Evolutionary conservation across 2,113 vertebrate species (phyloP).

Genomic region (Alexandromys fortis): DNA sequence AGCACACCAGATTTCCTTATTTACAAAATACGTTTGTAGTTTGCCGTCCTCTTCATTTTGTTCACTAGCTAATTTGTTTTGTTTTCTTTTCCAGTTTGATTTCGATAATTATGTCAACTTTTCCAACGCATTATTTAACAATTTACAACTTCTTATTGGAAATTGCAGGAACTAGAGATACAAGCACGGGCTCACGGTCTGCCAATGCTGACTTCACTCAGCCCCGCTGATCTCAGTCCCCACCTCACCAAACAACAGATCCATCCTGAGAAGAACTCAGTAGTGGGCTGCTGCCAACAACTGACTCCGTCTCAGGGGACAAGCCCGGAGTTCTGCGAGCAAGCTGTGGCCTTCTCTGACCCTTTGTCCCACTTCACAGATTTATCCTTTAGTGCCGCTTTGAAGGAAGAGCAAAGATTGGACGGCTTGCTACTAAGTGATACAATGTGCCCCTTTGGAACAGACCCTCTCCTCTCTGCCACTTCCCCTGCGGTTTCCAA

Average conservation of each 20-base stretch:
- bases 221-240: conserved; percentile 87
- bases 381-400: conserved; percentile 94
- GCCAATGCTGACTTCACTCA: conserved; percentile 89
- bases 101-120: neutral
- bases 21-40: neutral
- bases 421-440: conserved; percentile 93
- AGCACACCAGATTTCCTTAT: neutral
- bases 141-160: conserved; percentile 60
- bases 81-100: conserved; percentile 46
- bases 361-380: conserved; percentile 98
- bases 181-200: conserved; percentile 95
- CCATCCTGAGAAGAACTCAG: conserved; percentile 90
- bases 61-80: conserved; percentile 10
- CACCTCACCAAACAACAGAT: conserved; percentile 90
- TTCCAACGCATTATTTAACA: conserved; percentile 44
- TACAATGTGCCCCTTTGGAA: conserved; percentile 91
- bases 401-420: conserved; percentile 95
- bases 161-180: conserved; percentile 95
- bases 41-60: neutral
- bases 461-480: conserved; percentile 94
- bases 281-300: conserved; percentile 89
- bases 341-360: conserved; percentile 93
- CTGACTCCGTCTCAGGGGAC: conserved; percentile 82
- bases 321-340: conserved; percentile 84
- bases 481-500: conserved; percentile 93